Base-by-base conservation (phyloP, 2,113 vertebrate species). In the Syrrhaptes paradoxus region DNA sequence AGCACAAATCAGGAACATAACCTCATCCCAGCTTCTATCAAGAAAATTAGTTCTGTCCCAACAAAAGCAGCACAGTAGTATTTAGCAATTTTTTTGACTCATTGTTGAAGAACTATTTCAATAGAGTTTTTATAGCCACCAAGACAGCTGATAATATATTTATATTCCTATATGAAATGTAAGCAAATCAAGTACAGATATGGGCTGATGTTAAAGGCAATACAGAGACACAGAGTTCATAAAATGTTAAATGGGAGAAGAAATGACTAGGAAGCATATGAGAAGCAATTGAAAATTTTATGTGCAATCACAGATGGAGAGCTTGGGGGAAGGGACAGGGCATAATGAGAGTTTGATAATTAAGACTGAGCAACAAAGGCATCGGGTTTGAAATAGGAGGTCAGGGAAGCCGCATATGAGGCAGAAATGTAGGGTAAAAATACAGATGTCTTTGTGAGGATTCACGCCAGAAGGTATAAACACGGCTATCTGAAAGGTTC, bases 221-320 rank as follows among this genome's bases (percentile, higher is more conserved):
- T 63, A 19, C 11, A 34, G 43, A 59, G 18, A 20, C 11, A 17
- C 11, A 67, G 46, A 25, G 7, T 55, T 80, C 0, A 0, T 75
- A 63, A 88, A 76, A 70, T 1, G 0, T 22, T 67, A 82, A 87
- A 82, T 36, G 34, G 14, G 25, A 66, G n/a, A 31, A 72, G 1
- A 13, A 93, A 75, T 57, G 19, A 28, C 34, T 48, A 32, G 75
- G 57, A 82, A 81, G 21, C 15, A 20, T 41, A 57, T 25, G 45
- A 89, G 57, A 84, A 79, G 51, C 36, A 82, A 82, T 76, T 62
- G 14, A 34, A 67, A 59, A 52, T 67, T 48, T 54, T 51, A 6
- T 45, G 34, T 59, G 25, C 21, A 21, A 31, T 71, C 12, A 36
- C 34, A 85, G 45, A 54, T 48, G 41, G 77, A 65, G 41, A 43